Evolutionary conservation across 64 coral and sea anemone genomes (phyloP), one percentile per base, ranked within the genome.

Genomic region (Dendrophyllia cribrosa): DNA sequence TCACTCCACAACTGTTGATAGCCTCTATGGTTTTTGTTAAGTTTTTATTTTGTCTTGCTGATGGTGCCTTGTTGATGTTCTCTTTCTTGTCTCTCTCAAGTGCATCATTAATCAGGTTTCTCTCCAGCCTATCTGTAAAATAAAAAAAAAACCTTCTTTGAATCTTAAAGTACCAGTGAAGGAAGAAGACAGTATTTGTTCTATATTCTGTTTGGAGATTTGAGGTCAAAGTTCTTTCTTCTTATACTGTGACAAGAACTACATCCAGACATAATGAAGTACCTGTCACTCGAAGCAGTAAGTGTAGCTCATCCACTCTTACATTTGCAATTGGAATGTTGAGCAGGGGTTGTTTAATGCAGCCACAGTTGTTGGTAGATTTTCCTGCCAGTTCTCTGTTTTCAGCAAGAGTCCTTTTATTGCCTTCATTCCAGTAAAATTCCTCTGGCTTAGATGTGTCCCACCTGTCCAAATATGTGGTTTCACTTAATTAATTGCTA

Each of bases 241-340:
- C n/a, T n/a, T n/a, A n/a, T n/a, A n/a, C n/a, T n/a, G n/a, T n/a
- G n/a, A n/a, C n/a, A n/a, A n/a, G n/a, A n/a, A n/a, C n/a, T n/a
- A n/a, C 44, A 56, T 56, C 44, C 49, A 4, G 16, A 55, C 0
- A 43, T 16, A 48, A 45, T 10, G 3, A 76, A 76, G 4, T n/a
- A 89, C 87, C 87, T 76, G 87, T 89, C 6, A 89, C 61, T 77
- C 87, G 59, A 63, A 89, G 72, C 20, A 89, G 21, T 63, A 89
- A 75, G 58, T 89, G 87, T 43, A 89, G 72, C 34, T 89, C 74
- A 50, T 89, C 87, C 59, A 89, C 61, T 50, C 87, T 89, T 19
- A 89, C 14, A 62, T 89, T 89, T 20, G 19, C 59, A 89, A 89
- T 43, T 43, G 53, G 2, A 47, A 89, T 89, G 53, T 77, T 34